A percentile compares a stretch with the other conserved stretches of the same genome.
Conservation (phyloP, 2,113 vertebrate species). For the Platycercus adscitus region DNA sequence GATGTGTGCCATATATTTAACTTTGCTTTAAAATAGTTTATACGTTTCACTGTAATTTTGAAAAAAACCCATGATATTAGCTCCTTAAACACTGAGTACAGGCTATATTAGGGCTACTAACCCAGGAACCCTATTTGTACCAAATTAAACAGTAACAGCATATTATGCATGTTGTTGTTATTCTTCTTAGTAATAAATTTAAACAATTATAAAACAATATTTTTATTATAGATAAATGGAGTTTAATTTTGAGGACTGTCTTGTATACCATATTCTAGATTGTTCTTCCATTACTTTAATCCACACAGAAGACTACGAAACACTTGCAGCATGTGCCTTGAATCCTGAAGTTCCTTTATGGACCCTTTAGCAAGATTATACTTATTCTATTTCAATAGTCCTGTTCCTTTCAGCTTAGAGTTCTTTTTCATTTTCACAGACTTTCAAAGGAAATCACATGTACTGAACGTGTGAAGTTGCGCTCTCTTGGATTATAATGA, state of each 20-base stretch:
- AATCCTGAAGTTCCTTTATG: not conserved
- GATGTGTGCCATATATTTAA: not conserved
- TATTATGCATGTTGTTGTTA: not conserved
- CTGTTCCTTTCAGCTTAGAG: not conserved
- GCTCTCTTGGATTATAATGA: not conserved
- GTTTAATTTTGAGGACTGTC: not conserved
- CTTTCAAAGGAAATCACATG: not conserved
- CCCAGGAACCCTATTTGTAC: not conserved
- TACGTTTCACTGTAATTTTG: not conserved
- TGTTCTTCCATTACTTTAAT: not conserved
- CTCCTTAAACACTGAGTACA: not conserved
- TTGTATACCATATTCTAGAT: not conserved
- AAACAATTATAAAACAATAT: not conserved
- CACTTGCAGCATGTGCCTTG: not conserved
- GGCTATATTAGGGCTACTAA: not conserved
- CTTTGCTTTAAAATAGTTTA: not conserved
- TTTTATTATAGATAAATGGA: not conserved
- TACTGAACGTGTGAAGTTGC: not conserved
- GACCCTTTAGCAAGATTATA: not conserved
- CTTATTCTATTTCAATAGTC: not conserved
- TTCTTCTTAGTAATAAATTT: not conserved
- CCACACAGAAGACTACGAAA: not conserved
- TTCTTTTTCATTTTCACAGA: not conserved
- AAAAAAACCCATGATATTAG: not conserved
- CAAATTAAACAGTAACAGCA: not conserved